Evolutionary conservation across 1,140 invertebrate species (phyloP), one percentile per base, ranked within the genome.

Genomic region (Nasonia longicornis): DNA sequence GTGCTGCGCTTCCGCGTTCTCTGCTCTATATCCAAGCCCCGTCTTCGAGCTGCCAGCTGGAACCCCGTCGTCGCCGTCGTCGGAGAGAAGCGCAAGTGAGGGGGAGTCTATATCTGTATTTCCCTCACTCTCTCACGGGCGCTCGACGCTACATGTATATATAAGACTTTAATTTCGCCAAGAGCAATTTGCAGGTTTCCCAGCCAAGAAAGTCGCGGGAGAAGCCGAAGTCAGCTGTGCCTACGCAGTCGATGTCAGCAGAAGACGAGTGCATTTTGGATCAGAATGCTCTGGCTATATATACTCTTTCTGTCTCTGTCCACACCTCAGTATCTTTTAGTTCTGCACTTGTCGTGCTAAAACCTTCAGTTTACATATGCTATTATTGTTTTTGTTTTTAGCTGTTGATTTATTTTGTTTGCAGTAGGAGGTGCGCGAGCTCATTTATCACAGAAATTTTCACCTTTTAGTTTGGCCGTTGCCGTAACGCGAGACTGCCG

Each of bases 131-230:
- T 69, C 29, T 78, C 12, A 20, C 42, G 12, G 31, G 48, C 22
- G 11, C 64, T 67, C 52, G 29, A 26, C 31, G 26, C 64, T 63
- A 78, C 29, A 67, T 82, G 26, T 71, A 74, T 69, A 74, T 74
- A 82, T 58, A 82, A 74, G 63, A 82, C 71, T 73, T 84, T 85
- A 82, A 85, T 85, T 85, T 84, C 42, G 82, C 83, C 82, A 35
- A 82, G 74, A 86, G 82, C 83, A 81, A 85, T 84, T 86, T 85
- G 80, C 84, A 86, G 86, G 84, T 86, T 75, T 66, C 73, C 77
- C 29, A 81, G 79, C 31, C 35, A 58, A 74, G 66, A 75, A 81
- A 70, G 75, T 35, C 73, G 35, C 14, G 29, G 52, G 20, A 67
- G 45, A 72, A 42, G 79, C 70, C 79, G 22, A 80, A 64, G 63